These are phyloP conservation scores for Hippocampus zosterae DNA, from an alignment of 2,113 vertebrate genomes.

Conservation along the genomic window DNA sequence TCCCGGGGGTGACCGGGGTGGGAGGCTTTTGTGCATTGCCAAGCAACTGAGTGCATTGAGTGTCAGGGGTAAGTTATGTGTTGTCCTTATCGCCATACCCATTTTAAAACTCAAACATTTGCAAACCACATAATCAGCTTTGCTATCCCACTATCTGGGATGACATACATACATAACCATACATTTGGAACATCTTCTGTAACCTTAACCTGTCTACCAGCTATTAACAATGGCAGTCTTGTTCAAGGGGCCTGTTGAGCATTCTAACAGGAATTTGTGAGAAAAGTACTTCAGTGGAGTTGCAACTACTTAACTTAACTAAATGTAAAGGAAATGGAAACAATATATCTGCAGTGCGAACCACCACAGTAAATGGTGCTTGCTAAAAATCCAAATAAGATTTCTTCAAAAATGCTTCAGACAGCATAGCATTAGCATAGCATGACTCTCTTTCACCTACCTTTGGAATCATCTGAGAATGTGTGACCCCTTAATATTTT, in stretches of 20 bases:
- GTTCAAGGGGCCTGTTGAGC: neutral
- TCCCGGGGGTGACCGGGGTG: slow-evolving; percentile 49
- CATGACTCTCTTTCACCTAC: neutral
- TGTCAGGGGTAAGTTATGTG: slow-evolving; percentile 16
- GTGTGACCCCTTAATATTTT: neutral
- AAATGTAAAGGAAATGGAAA: too few species aligned
- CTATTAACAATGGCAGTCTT: neutral
- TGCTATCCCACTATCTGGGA: neutral
- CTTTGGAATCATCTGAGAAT: neutral
- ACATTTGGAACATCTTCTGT: neutral
- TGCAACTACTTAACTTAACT: neutral
- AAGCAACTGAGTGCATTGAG: slow-evolving; percentile 25
- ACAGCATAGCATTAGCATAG: neutral
- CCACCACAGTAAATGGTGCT: too few species aligned
- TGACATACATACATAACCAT: neutral
- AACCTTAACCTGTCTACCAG: neutral
- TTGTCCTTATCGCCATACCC: neutral
- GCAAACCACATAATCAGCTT: neutral
- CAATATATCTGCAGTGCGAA: too few species aligned
- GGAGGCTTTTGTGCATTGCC: slow-evolving; percentile 19
- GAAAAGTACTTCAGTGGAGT: neutral
- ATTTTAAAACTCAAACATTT: neutral
- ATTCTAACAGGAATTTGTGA: neutral
- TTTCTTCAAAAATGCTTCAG: neutral
- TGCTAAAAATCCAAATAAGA: neutral